Evolutionary conservation across 2,113 vertebrate genomes (phyloP), one percentile per base, ranked within the genome.

Genomic region (Melospiza georgiana): DNA sequence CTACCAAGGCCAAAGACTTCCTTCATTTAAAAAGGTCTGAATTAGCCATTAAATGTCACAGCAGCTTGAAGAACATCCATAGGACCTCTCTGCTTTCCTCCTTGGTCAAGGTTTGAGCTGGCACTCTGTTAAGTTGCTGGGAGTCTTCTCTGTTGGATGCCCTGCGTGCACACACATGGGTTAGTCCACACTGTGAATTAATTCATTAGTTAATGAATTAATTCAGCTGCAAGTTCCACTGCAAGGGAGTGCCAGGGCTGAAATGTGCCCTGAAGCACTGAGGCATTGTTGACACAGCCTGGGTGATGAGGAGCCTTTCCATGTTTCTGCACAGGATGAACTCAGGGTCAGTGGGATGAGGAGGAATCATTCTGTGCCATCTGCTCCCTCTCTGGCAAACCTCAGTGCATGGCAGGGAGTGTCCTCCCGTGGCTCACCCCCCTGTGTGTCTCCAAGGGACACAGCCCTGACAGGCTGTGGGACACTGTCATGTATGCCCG

Each of bases 181-280:
- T 58, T 73, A n/a, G n/a, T 84, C 59, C 55, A 51, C 0, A 2
- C 37, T 0, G 0, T 46, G 44, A 43, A 30, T 59, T 71, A 71
- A 81, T 67, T 24, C 22, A 59, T 59, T 59, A 59, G 23, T 35
- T 59, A 59, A 59, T 57, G 33, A n/a, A 57, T 59, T 35, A 78
- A 61, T 52, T 78, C 28, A 72, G 48, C 49, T 79, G 62, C 77
- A 87, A 59, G 14, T 33, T 82, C 35, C 28, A 37, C 23, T 94
- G 72, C 44, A 81, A 55, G 48, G 51, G 12, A 55, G 27, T 39
- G 27, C 39, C 41, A 65, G 27, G 49, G 24, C 62, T 84, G 58
- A 72, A 72, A 54, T 2, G 2, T 37, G 69, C 18, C 48, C 89
- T 84, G 84, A 65, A 89, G 10, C 33, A 22, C 0, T 15, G 41